Evolutionary conservation across 2,113 vertebrate species (phyloP).

Genomic region (Leucoraja erinaceus): DNA sequence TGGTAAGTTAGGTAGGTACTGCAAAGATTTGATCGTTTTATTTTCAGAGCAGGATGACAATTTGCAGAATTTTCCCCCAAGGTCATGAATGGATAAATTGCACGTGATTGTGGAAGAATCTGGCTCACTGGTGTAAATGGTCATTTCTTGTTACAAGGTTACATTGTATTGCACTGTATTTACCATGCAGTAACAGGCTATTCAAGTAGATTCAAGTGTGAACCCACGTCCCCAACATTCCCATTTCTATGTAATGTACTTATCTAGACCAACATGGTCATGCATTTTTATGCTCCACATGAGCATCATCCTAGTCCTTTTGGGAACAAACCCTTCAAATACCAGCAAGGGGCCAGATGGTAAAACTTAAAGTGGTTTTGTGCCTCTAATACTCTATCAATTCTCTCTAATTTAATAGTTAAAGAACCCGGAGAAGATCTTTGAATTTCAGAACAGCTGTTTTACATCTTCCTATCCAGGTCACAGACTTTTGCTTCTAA

Average conservation of each 20-base stretch:
- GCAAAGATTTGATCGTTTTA: not conserved
- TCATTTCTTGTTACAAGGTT: not conserved
- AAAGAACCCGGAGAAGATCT: too few species aligned
- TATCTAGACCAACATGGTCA: not conserved
- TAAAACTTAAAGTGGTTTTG: too few species aligned
- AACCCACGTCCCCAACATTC: too few species aligned
- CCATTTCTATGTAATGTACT: too few species aligned
- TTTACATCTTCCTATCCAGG: too few species aligned
- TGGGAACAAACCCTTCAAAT: too few species aligned
- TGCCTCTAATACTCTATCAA: too few species aligned
- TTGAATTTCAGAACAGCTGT: too few species aligned
- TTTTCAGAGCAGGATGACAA: not conserved
- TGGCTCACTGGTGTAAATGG: not conserved
- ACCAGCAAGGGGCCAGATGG: too few species aligned
- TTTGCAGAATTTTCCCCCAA: not conserved
- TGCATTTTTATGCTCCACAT: not conserved
- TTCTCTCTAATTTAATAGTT: too few species aligned
- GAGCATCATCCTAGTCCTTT: not conserved
- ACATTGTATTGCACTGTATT: not conserved
- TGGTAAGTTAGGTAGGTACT: not conserved
- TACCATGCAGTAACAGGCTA: not conserved
- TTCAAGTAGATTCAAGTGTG: not conserved
- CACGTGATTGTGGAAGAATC: not conserved
- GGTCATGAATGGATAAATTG: not conserved
- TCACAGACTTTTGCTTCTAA: too few species aligned